These are phyloP conservation scores for Danio tinwini DNA, from an alignment of 2,797 vertebrate genomes.

Conservation along the genomic window DNA sequence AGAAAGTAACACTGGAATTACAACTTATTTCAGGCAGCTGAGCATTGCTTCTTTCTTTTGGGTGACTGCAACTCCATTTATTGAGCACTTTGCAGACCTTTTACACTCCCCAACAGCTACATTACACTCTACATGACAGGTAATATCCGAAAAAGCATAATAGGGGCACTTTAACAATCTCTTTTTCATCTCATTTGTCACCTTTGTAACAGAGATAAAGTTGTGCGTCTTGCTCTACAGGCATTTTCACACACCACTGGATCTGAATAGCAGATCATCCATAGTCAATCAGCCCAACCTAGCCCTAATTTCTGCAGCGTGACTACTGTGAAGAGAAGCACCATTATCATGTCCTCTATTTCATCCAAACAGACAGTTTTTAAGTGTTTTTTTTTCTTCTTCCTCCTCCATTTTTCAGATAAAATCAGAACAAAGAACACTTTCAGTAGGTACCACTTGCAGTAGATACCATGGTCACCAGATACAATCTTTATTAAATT, in stretches of 20 bases:
- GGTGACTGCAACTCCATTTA: too few relatives aligned
- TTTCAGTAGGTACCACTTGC: too few relatives aligned
- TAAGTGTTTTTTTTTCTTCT: not conserved
- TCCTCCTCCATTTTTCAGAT: too few relatives aligned
- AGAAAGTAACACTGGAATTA: too few relatives aligned
- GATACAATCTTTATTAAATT: too few relatives aligned
- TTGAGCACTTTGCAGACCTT: too few relatives aligned
- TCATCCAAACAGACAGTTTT: slow-evolving; percentile 3
- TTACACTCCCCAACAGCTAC: too few relatives aligned
- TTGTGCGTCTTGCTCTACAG: slow-evolving; percentile 29
- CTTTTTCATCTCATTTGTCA: not conserved
- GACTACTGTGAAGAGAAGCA: slow-evolving; percentile 7
- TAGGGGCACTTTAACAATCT: not conserved
- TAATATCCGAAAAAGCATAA: not conserved
- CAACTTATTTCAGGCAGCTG: too few relatives aligned
- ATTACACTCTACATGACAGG: too few relatives aligned
- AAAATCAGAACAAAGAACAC: too few relatives aligned
- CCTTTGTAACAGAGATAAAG: slow-evolving; percentile 11
- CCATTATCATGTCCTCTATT: slow-evolving; percentile 18
- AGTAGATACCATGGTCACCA: too few relatives aligned
- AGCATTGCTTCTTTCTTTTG: too few relatives aligned
- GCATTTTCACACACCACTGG: slow-evolving; percentile 9
- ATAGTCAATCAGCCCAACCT: not conserved
- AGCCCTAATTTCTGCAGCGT: not conserved
- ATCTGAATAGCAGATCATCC: not conserved